Base-by-base conservation (phyloP, 2,113 vertebrate species). In the Heteronetta atricapilla region DNA sequence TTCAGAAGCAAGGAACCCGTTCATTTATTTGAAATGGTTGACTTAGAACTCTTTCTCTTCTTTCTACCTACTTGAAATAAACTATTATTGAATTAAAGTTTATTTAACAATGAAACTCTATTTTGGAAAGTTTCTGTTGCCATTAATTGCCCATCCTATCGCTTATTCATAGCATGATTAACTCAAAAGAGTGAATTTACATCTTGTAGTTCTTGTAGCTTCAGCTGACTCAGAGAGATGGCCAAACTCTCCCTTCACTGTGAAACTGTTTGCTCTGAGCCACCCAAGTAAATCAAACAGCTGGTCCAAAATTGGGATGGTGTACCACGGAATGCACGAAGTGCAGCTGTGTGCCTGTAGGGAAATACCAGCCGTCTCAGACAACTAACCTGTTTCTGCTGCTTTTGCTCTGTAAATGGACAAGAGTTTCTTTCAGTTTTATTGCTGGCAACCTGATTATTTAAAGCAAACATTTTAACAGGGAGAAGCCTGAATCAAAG, bases 341-440 rank as follows among this genome's bases (percentile, higher is more conserved):
- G 56, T 85, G 10, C 66, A 40, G 33, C 59, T 42, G 20, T 36
- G 31, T 89, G 19, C n/a, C 79, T 85, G 55, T 76, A n/a, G 46
- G 48, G 21, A 72, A 79, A 2, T 53, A 44, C 6, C 69, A 64
- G 5, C 62, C 68, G 25, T 34, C 58, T 88, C 33, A 56, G 53
- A 72, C 1, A 3, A 44, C 44, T 73, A 44, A 63, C 0, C 0
- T 53, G 31, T 17, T 56, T 60, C 22, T 52, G 13, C 81, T 70
- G n/a, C 25, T 72, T 91, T 86, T 78, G 36, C 26, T 74, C 55
- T 70, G 34, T 10, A 67, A 44, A 28, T 67, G 40, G 64, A 33
- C 52, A 60, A 4, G 50, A 44, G 8, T 29, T 28, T 73, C 25
- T 89, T 91, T 53, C 10, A 55, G 26, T 31, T 69, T 60, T 81